Percentiles rank a stretch among this genome's conserved stretches.
Conservation (phyloP, 1,140 invertebrate genomes). For the Nebria ingens region DNA sequence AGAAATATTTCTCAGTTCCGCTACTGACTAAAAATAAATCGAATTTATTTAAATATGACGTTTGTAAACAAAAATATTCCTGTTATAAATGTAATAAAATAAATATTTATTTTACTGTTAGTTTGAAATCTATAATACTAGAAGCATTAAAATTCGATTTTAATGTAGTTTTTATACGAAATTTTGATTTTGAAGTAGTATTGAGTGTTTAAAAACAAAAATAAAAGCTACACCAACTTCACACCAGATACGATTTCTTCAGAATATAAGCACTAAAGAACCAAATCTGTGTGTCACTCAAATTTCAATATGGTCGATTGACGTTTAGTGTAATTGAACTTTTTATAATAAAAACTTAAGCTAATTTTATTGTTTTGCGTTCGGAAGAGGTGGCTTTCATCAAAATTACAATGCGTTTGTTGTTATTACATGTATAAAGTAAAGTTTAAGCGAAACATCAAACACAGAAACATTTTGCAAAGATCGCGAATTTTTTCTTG, state of each 20-base stretch:
- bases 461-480: not conserved
- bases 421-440: not conserved
- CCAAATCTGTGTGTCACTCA: constrained; percentile 5
- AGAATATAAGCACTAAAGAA: not conserved
- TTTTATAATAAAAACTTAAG: constrained; percentile 7
- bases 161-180: too few species aligned
- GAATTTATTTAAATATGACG: too few species aligned
- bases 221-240: too few species aligned
- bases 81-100: too few species aligned
- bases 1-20: too few species aligned
- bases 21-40: too few species aligned
- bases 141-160: too few species aligned
- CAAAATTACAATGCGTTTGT: not conserved
- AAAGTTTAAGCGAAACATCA: not conserved
- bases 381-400: not conserved
- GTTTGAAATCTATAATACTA: too few species aligned
- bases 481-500: not conserved
- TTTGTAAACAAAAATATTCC: too few species aligned
- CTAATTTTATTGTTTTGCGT: constrained; percentile 1
- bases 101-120: too few species aligned
- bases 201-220: too few species aligned
- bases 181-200: too few species aligned
- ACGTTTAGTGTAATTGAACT: constrained; percentile 8
- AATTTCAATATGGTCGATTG: constrained; percentile 9
- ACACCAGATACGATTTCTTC: not conserved